Base-by-base conservation (phyloP, 2,888 invertebrate species). In the Thymelicus lineola region DNA sequence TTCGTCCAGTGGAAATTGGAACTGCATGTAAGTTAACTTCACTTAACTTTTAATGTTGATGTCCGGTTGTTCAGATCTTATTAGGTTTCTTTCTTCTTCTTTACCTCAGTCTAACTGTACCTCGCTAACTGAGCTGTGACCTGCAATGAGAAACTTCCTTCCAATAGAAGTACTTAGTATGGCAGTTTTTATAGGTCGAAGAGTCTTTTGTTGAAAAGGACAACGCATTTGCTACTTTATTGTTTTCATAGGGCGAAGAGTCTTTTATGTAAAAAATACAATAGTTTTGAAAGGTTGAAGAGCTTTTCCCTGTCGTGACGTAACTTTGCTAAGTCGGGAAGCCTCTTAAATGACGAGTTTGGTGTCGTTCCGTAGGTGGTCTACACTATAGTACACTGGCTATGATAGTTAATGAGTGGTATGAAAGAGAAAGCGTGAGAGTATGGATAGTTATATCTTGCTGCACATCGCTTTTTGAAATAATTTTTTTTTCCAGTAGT, bases 291-390 rank as follows among this genome's bases (percentile, higher is more conserved):
- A 53, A 53, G 53, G 53, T 53, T 20, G 20, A 53, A 53, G 53
- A 17, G 53, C 53, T 12, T 53, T 50, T 53, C 53, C 55, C 46
- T 46, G 72, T 74, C 48, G 46, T n/a, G 46, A 20, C 48, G 45
- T 28, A 59, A n/a, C 58, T 66, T 58, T 46, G 36, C 58, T 50
- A 7, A 15, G 50, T 50, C 17, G 17, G 9, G 17, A 50, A 50
- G 17, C 50, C 17, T 42, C 42, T 6, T 50, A 17, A 50, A 50
- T 50, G 15, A 17, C 15, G 15, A 17, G 50, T 50, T 17, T 9
- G 50, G 6, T 50, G 50, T 50, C 17, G 7, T 50, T 50, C 38
- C 38, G 28, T 28, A 28, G 42, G 42, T 42, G 42, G 42, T 0
- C 42, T 42, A 28, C 28, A 5, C 28, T 42, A 2, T 38, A 42